A percentile compares a stretch with the other conserved stretches of the same genome.
Conservation (phyloP, 2,113 vertebrate species). For the Pithys albifrons region DNA sequence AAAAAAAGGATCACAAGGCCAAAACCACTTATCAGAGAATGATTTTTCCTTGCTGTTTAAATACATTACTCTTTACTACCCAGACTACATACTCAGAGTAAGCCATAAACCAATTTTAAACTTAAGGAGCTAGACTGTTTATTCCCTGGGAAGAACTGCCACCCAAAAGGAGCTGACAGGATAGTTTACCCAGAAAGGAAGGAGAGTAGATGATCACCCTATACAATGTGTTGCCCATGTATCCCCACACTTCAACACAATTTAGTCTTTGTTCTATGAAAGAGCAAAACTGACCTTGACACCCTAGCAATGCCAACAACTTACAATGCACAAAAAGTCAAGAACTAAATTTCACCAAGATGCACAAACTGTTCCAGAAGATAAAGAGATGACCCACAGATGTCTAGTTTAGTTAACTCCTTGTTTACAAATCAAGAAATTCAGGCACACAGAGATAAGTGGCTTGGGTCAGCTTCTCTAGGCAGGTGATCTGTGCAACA, state of each 20-base stretch:
- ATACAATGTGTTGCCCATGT: rapidly evolving
- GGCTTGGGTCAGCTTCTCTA: neutral
- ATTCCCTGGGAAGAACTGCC: neutral
- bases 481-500: neutral
- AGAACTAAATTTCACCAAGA: neutral
- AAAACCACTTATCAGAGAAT: neutral
- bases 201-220: neutral
- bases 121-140: neutral
- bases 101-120: neutral
- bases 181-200: neutral
- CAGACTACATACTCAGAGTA: neutral
- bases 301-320: neutral
- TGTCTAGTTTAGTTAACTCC: neutral
- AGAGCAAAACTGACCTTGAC: neutral
- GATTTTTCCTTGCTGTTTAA: neutral
- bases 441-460: neutral
- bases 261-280: neutral
- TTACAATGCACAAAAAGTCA: neutral
- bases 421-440: neutral
- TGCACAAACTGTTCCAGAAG: neutral
- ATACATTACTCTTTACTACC: neutral
- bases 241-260: neutral
- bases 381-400: neutral
- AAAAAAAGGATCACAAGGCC: neutral
- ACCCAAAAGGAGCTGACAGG: neutral